phyloP scores from a whole-genome alignment of 1,140 invertebrate genomes.

The Drosophila ogumai region DNA sequence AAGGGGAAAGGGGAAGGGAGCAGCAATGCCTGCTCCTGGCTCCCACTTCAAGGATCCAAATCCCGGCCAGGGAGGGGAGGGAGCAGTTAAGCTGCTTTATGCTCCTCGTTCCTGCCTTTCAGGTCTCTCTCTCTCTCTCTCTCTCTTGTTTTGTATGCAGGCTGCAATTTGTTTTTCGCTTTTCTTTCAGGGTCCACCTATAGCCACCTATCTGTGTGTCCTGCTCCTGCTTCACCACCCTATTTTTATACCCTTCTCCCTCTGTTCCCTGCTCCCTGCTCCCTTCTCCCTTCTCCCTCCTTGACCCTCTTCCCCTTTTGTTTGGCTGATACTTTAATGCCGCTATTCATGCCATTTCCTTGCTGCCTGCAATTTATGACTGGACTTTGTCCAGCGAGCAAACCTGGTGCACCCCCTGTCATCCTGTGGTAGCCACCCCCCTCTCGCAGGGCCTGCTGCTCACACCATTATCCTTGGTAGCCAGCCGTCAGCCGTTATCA shows the following conservation, averaged over 20 bases:
- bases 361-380: constrained; percentile 67
- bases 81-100: constrained; percentile 53
- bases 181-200: constrained; percentile 24
- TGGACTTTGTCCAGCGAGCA: constrained; percentile 35
- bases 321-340: constrained; percentile 72
- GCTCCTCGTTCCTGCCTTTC: background rate
- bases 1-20: background rate
- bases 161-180: constrained; percentile 67
- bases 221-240: background rate
- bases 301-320: constrained; percentile 17
- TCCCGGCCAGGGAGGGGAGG: constrained; percentile 7
- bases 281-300: background rate
- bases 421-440: background rate
- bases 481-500: constrained; percentile 54
- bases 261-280: background rate
- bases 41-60: constrained; percentile 9
- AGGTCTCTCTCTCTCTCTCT: background rate
- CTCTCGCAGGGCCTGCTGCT: background rate
- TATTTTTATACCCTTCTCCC: background rate
- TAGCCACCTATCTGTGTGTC: background rate
- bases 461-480: background rate
- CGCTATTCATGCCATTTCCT: constrained; percentile 62
- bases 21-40: background rate
- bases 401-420: background rate
- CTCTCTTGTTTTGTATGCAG: constrained; percentile 55